Evolutionary conservation across 2,113 vertebrate species (phyloP), one percentile per base, ranked within the genome.

Genomic region (Vimba vimba): DNA sequence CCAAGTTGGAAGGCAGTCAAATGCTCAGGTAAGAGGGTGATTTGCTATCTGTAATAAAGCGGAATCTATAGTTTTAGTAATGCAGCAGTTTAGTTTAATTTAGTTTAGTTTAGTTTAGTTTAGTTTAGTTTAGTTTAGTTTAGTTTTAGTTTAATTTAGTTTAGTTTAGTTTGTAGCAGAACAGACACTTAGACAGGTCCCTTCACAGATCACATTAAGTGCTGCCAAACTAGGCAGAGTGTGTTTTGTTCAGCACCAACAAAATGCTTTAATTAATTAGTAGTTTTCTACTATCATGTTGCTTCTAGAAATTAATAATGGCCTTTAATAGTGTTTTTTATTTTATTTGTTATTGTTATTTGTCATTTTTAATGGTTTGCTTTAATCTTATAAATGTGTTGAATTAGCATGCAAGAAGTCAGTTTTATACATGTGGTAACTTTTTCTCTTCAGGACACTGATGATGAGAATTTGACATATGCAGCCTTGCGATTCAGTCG

Each of bases 401-500:
- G 2, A 55, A 77, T 21, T 77, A 17, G 50, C 47, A 27, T 27
- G 13, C n/a, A 50, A 76, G 0, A 27, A 68, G 64, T 68, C 30
- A 19, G 15, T 25, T 47, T 75, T 27, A 47, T 50, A 8, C 25
- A 15, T 75, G 25, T 50, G 6, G 3, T 50, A 52, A 76, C n/a
- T 6, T 17, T 27, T 36, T 79, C 23, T 43, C 11, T 45, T 43
- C 8, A 79, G 78, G 57, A 79, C 9, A 2, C 30, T 79, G 76
- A 79, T 59, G 76, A n/a, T 19, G 78, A 62, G 12, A 79, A 43
- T 79, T 25, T 79, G 57, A 45, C 78, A 79, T 62, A 62, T 19
- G 78, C 57, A 43, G 78, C 57, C 36, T 17, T 79, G 36, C 23
- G 33, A 62, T 79, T 79, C 78, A 79, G 33, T 43, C 23, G 1